These are phyloP conservation scores for Tenthredo scrophulariae DNA, from an alignment of 2,888 invertebrate species.

Conservation along the genomic window DNA sequence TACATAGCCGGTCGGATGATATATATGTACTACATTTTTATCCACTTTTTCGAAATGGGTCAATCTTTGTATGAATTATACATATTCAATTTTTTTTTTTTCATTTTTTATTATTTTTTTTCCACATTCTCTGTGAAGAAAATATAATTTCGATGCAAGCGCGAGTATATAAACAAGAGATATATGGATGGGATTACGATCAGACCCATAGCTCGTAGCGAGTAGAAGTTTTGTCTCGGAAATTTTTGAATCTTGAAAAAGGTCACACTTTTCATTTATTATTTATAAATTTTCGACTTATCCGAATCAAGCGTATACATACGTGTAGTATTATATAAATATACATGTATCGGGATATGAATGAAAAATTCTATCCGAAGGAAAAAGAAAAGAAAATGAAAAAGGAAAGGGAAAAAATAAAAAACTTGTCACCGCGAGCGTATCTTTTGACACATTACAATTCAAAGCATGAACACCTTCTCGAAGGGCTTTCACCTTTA, in stretches of 20 bases:
- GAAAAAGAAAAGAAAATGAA: background rate
- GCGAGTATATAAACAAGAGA: background rate
- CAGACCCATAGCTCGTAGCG: background rate
- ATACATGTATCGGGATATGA: background rate
- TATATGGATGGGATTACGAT: background rate
- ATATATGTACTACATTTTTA: constrained; percentile 31
- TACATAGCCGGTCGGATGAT: background rate
- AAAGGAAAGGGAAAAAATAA: background rate
- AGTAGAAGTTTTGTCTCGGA: background rate
- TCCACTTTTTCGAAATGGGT: constrained; percentile 23
- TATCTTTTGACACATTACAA: constrained; percentile 36
- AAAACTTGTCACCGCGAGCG: background rate
- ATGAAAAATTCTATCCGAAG: background rate
- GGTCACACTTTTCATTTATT: constrained; percentile 1
- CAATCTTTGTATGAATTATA: constrained; percentile 20
- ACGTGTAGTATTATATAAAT: background rate
- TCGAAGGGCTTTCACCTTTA: constrained; percentile 20
- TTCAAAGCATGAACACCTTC: constrained; percentile 26
- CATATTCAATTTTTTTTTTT: background rate
- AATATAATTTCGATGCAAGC: background rate
- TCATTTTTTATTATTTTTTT: background rate
- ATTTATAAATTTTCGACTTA: background rate
- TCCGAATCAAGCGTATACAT: background rate
- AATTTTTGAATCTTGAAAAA: background rate
- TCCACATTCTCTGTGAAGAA: background rate